These are phyloP conservation scores for Ganaspis sp. DNA, from an alignment of 1,140 invertebrate species.

Conservation along the genomic window DNA sequence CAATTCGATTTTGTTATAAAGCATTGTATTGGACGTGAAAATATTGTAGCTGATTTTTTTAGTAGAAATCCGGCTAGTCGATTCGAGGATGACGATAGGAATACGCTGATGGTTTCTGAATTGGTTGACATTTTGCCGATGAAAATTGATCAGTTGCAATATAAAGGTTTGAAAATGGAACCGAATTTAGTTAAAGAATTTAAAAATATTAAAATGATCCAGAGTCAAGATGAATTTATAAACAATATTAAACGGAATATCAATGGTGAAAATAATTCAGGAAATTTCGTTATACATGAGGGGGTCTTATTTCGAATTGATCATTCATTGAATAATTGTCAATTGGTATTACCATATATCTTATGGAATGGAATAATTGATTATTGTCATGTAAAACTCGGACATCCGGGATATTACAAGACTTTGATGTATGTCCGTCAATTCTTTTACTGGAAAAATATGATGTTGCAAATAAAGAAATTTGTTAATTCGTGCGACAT, in stretches of 20 bases:
- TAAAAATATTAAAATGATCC: background rate
- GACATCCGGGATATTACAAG: conserved; percentile 24
- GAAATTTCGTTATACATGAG: background rate
- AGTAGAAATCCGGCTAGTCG: background rate
- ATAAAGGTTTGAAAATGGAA: too few relatives aligned
- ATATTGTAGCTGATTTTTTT: conserved; percentile 22
- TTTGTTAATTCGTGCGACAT: conserved; percentile 26
- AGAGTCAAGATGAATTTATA: background rate
- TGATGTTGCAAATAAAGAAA: conserved; percentile 21
- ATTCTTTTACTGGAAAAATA: conserved; percentile 31
- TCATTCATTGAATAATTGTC: background rate
- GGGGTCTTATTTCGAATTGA: too few relatives aligned
- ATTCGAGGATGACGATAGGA: background rate
- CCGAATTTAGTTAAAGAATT: background rate
- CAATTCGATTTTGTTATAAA: conserved; percentile 23
- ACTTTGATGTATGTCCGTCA: background rate
- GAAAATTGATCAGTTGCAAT: too few relatives aligned
- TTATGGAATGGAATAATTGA: too few relatives aligned
- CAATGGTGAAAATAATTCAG: background rate
- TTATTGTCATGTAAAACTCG: background rate
- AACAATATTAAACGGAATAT: background rate
- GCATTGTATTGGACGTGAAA: background rate
- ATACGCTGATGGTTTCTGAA: background rate
- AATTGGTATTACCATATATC: background rate
- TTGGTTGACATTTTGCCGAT: background rate